Evolutionary conservation across 2,113 vertebrate species (phyloP).

Genomic region (human (Homo sapiens)): DNA sequence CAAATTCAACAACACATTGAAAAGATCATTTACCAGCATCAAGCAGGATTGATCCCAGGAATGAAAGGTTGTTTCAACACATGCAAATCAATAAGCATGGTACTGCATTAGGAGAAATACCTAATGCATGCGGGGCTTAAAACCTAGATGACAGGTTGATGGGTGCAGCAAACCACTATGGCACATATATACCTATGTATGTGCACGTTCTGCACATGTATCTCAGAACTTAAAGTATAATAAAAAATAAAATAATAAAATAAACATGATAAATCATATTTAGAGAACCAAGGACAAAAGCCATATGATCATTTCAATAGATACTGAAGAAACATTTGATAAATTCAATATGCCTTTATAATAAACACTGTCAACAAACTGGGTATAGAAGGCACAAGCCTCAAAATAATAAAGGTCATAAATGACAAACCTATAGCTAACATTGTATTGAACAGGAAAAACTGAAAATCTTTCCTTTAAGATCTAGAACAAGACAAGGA

Average conservation of each 20-base stretch:
- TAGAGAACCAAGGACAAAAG: background rate
- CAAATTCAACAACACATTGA: too few species aligned
- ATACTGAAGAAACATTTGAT: background rate
- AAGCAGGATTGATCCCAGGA: too few species aligned
- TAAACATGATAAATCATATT: background rate
- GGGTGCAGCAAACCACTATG: too few species aligned
- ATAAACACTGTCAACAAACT: background rate
- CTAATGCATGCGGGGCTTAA: too few species aligned
- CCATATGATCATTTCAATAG: background rate
- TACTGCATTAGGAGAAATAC: too few species aligned
- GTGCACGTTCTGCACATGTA: too few species aligned
- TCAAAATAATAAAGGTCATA: background rate
- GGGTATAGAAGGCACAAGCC: background rate
- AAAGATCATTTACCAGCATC: too few species aligned
- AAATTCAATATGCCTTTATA: background rate
- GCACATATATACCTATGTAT: too few species aligned
- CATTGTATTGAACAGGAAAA: background rate
- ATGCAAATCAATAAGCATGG: too few species aligned
- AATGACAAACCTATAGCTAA: background rate
- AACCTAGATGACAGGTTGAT: too few species aligned
- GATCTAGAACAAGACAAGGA: background rate
- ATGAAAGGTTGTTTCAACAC: too few species aligned
- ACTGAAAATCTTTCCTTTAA: background rate
- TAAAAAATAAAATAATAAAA: background rate
- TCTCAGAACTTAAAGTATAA: background rate